Percentiles rank a stretch among this genome's conserved stretches.
These are phyloP conservation scores for Anadara kagoshimensis DNA, from an alignment of 1,140 invertebrate genomes.

Conservation along the genomic window DNA sequence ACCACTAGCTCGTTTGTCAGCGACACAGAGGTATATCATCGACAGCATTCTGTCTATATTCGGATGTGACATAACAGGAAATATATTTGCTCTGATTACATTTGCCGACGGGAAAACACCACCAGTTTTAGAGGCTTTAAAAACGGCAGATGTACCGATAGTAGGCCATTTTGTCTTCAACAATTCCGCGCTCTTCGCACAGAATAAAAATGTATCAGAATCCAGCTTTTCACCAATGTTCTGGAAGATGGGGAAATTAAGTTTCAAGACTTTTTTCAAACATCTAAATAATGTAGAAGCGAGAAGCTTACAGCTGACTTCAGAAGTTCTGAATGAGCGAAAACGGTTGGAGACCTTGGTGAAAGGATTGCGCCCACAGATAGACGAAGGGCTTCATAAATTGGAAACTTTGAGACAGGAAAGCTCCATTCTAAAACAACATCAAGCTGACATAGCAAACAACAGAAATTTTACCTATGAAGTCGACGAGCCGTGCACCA, in stretches of 20 bases:
- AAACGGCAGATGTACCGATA: slow-evolving; percentile 36
- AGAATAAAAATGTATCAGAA: not conserved
- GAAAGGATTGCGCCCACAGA: slow-evolving; percentile 19
- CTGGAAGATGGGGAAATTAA: slow-evolving; percentile 44
- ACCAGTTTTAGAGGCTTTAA: slow-evolving; percentile 41
- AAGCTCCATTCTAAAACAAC: slow-evolving; percentile 19
- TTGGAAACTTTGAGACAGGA: slow-evolving; percentile 22
- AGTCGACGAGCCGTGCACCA: slow-evolving; percentile 9
- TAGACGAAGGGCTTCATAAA: slow-evolving; percentile 24
- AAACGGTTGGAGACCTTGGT: slow-evolving; percentile 23
- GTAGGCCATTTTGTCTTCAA: slow-evolving; percentile 35
- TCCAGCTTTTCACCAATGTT: slow-evolving; percentile 32
- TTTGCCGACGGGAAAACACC: slow-evolving; percentile 48
- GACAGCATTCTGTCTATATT: slow-evolving; percentile 51
- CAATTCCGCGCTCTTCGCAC: slow-evolving; percentile 35
- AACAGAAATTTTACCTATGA: slow-evolving; percentile 44
- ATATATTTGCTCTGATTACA: slow-evolving; percentile 50
- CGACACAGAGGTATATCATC: slow-evolving; percentile 47
- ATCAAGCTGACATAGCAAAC: slow-evolving; percentile 34
- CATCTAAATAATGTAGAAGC: slow-evolving; percentile 18
- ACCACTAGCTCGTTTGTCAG: slow-evolving; percentile 38
- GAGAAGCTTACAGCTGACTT: slow-evolving; percentile 39
- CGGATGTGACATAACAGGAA: slow-evolving; percentile 49
- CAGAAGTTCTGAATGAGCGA: slow-evolving; percentile 32
- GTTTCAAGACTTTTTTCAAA: slow-evolving; percentile 35